Base-by-base conservation (phyloP, 2,888 invertebrate species). In the Argyra leucocephala region DNA sequence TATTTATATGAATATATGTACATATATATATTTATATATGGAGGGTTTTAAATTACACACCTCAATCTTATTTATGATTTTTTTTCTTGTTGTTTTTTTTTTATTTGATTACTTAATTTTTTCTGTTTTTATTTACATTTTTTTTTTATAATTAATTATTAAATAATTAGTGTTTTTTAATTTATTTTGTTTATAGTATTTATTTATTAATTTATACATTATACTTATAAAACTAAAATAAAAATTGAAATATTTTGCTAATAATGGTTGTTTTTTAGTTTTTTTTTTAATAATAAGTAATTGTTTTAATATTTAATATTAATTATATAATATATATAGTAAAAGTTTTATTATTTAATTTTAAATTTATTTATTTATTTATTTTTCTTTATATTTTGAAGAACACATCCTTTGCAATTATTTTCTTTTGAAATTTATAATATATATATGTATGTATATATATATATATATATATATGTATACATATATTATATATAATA, bases 381-480 rank as follows among this genome's bases (percentile, higher is more conserved):
- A 37, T 9, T 48, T 48, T 48, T 48, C 18, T 18, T 48, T 48
- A 18, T 48, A 18, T 6, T 48, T 48, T 48, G 48, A 48, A 48
- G 48, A 48, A 48, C 48, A 48, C 48, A 48, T 48, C n/a, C 48
- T 48, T 48, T 48, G 48, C 48, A 48, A 48, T 48, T 48, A 48
- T 48, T 48, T 48, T 48, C 48, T 48, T 48, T 48, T 15, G 15
- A 12, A 48, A 18, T 48, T 48, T 48, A 37, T 48, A 18, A 18
- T 48, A 2, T 48, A 3, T 48, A 12, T 15, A 18, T 48, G 15
- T 12, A 18, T n/a, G n/a, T n/a, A 18, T 48, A 18, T 18, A 37
- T 37, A 48, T 48, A 3, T 48, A 48, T 15, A 48, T 48, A 18
- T 37, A 48, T 15, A 48, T 48, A 31, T 31, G 5, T 7, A 18